Percentiles rank a stretch among this genome's conserved stretches.
These are phyloP conservation scores for Sicus ferrugineus DNA, from an alignment of 2,888 invertebrate species.

Conservation along the genomic window DNA sequence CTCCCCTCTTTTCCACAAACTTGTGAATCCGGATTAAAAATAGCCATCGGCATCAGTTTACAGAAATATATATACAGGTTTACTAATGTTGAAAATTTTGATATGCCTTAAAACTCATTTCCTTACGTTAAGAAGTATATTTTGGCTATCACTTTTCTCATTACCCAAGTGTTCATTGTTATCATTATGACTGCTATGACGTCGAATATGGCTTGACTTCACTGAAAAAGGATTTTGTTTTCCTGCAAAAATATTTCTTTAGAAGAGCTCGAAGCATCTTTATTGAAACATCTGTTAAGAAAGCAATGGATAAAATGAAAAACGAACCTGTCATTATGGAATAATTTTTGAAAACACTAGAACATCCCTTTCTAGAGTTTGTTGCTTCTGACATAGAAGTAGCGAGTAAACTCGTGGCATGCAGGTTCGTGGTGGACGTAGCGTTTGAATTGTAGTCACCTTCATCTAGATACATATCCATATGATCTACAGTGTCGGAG, in stretches of 20 bases:
- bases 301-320: background rate
- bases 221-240: slow-evolving; percentile 15
- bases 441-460: slow-evolving; percentile 45
- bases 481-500: slow-evolving; percentile 61
- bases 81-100: background rate
- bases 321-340: slow-evolving; percentile 52
- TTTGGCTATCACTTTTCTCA: slow-evolving; percentile 5
- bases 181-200: slow-evolving; percentile 3
- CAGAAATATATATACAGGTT: too few relatives aligned
- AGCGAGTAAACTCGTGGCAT: slow-evolving; percentile 16
- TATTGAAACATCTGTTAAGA: background rate
- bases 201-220: slow-evolving; percentile 17
- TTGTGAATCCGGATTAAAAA: too few relatives aligned
- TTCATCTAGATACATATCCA: slow-evolving; percentile 61
- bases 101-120: background rate
- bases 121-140: background rate
- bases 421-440: slow-evolving; percentile 35
- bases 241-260: slow-evolving; percentile 16
- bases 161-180: background rate
- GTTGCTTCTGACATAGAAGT: slow-evolving; percentile 7
- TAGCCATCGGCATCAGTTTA: too few relatives aligned
- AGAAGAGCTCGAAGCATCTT: too few relatives aligned
- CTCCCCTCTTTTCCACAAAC: too few relatives aligned
- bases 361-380: slow-evolving; percentile 16
- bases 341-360: slow-evolving; percentile 48